Conservation (phyloP, 2,113 vertebrate genomes). For the Silurus asotus region DNA sequence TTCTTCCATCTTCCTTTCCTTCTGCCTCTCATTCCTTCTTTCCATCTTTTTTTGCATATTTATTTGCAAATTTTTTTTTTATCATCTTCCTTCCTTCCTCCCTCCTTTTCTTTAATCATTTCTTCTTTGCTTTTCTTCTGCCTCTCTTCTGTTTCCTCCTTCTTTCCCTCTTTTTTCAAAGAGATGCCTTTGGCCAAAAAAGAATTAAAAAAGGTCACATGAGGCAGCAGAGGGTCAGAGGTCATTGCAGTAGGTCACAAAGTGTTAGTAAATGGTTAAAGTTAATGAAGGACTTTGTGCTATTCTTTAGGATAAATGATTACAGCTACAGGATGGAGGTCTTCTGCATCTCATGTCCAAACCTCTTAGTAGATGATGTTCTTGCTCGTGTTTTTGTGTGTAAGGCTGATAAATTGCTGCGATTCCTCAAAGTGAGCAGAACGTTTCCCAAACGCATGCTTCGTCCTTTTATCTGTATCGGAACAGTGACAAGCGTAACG, state of each 20-base stretch:
- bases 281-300: not conserved
- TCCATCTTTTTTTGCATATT: too few species aligned
- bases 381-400: not conserved
- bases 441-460: not conserved
- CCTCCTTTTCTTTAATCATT: too few species aligned
- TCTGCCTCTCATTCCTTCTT: too few species aligned
- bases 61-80: too few species aligned
- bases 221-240: not conserved
- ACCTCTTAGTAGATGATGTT: not conserved
- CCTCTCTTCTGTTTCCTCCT: too few species aligned
- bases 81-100: too few species aligned
- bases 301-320: slow-evolving; percentile 2
- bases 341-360: not conserved
- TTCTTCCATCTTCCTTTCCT: too few species aligned
- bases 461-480: slow-evolving; percentile 1
- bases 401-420: not conserved
- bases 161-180: too few species aligned
- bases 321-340: not conserved
- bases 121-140: too few species aligned
- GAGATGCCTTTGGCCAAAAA: not conserved
- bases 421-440: slow-evolving; percentile 2
- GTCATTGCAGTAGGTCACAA: too few species aligned
- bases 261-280: not conserved
- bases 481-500: not conserved
- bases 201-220: not conserved